phyloP scores from a whole-genome alignment of 2,797 vertebrate genomes.

The Manis javanica region DNA sequence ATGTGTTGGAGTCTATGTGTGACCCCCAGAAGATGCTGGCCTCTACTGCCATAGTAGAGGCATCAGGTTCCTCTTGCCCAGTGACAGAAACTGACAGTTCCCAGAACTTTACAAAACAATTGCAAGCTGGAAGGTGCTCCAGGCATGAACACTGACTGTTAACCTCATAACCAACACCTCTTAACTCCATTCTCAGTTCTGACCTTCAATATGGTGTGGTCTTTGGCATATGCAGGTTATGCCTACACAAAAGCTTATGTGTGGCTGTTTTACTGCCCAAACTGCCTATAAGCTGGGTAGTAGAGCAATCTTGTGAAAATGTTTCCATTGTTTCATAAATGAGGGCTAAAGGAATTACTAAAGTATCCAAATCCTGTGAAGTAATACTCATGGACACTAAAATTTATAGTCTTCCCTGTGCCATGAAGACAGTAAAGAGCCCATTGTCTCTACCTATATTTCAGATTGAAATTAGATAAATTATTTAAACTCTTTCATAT shows the following conservation, averaged over 20 bases:
- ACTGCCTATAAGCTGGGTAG: background rate
- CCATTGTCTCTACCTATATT: background rate
- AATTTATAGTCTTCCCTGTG: background rate
- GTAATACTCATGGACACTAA: background rate
- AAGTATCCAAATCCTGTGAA: background rate
- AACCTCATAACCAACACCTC: background rate
- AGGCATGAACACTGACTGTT: background rate
- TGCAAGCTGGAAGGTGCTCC: background rate
- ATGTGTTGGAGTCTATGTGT: background rate
- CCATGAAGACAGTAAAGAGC: background rate
- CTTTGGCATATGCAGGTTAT: background rate
- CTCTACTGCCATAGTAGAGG: background rate
- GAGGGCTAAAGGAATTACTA: background rate
- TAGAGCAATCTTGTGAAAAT: background rate
- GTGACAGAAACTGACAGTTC: background rate
- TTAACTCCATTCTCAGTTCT: background rate
- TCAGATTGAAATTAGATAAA: background rate
- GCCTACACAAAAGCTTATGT: background rate
- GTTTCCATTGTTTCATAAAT: conserved; percentile 32
- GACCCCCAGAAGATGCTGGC: background rate
- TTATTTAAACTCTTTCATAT: conserved; percentile 2
- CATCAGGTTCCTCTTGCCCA: background rate
- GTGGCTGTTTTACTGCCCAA: background rate
- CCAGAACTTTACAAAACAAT: background rate
- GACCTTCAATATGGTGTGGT: background rate